Base-by-base conservation (phyloP, 2,888 invertebrate species). In the Anoplius nigerrimus region DNA sequence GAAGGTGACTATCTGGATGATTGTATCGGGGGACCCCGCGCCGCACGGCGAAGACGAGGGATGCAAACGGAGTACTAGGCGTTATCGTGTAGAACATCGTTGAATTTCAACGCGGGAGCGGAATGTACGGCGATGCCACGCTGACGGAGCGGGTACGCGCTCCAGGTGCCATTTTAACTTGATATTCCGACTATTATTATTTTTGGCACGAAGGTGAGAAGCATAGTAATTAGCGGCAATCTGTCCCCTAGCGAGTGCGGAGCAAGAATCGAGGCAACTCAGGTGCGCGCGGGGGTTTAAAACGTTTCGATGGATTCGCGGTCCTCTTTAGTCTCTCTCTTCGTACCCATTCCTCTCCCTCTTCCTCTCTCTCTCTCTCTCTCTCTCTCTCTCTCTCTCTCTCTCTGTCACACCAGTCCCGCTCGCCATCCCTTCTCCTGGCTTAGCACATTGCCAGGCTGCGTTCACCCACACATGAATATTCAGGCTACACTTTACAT, bases 401-500 rank as follows among this genome's bases (percentile, higher is more conserved):
- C 16, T 15, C 22, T 27, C 16, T 43, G n/a, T 34, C 34, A n/a
- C n/a, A n/a, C n/a, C n/a, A n/a, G n/a, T n/a, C 16, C 18, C 11
- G 15, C 6, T 46, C 57, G 60, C 63, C 52, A 48, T 65, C 60
- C 70, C 18, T 46, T 54, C 63, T 62, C 60, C 74, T 72, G 76
- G 85, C 82, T 83, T 85, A 84, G 84, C 87, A 83, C 85, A 84
- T 87, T 87, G 83, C 85, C 83, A 77, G 79, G 77, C 82, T 78
- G 78, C 82, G 81, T 80, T 82, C 86, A 83, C 85, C 86, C 83
- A 85, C 83, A 84, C 85, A 87, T 87, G 87, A 87, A 87, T 87
- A 87, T 87, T 87, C 87, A 87, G 34, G 84, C 74, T 76, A 72
- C 82, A 84, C 85, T 87, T 87, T 87, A 85, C 87, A 87, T 87